Evolutionary conservation across 1,140 invertebrate genomes (phyloP).

Genomic region (Saxidomus purpurata): DNA sequence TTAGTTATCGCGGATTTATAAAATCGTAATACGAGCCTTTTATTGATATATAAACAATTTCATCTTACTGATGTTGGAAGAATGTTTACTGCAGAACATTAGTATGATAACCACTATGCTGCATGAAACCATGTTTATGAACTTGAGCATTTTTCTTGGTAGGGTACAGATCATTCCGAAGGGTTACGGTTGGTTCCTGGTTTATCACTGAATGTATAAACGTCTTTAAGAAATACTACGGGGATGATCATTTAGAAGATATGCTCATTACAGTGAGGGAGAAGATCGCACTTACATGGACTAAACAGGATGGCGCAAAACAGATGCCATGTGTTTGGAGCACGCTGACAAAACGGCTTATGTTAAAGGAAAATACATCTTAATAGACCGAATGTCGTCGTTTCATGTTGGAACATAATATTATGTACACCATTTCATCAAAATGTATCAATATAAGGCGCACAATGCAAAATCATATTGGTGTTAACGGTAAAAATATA

Average conservation of each 20-base stretch:
- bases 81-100: too few species aligned
- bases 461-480: too few species aligned
- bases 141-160: background rate
- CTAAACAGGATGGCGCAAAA: background rate
- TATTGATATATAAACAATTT: too few species aligned
- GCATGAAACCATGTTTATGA: too few species aligned
- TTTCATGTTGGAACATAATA: too few species aligned
- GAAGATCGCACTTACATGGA: background rate
- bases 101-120: too few species aligned
- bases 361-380: background rate
- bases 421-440: too few species aligned
- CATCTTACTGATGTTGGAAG: too few species aligned
- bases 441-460: too few species aligned
- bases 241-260: slow-evolving; percentile 44
- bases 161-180: slow-evolving; percentile 40
- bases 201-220: slow-evolving; percentile 36
- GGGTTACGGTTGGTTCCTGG: slow-evolving; percentile 35
- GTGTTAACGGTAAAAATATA: too few species aligned
- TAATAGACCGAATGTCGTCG: background rate
- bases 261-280: slow-evolving; percentile 53
- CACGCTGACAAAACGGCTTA: slow-evolving; percentile 38
- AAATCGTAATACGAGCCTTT: too few species aligned
- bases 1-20: too few species aligned
- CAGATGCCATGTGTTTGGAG: slow-evolving; percentile 48
- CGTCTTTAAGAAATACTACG: slow-evolving; percentile 16